Evolutionary conservation across 2,113 vertebrate species (phyloP), one percentile per base, ranked within the genome.

Genomic region (Catharus fuscescens): DNA sequence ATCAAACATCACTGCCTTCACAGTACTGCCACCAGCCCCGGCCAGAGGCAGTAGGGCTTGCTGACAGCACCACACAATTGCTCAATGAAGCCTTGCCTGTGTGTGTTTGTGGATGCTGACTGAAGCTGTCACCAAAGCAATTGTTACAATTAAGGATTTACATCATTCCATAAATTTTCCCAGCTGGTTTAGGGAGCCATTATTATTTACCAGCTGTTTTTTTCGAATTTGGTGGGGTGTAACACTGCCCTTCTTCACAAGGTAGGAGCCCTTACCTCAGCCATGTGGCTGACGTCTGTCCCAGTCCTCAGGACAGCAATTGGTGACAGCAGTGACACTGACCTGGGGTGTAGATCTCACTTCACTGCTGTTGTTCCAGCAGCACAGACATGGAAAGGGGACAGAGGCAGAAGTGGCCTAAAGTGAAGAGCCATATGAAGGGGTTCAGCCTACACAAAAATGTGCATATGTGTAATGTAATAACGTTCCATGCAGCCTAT

Each of bases 281-380:
- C 36, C 6, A 2, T 0, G 6, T 0, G 12, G n/a, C 42, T 32
- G 13, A 25, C 0, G 0, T 12, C 47, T 21, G 38, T 18, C 14
- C 36, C 32, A 3, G 52, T 0, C 38, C 61, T 44, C 61, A 40
- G 80, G 69, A 34, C 34, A 16, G 34, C 0, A n/a, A n/a, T n/a
- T 44, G 44, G 2, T 29, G 47, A 18, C 8, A 54, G 69, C 20
- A 8, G 32, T 1, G 38, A 7, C 32, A 64, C 80, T 15, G 34
- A 60, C 38, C 31, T 8, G 44, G 3, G 24, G 3, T 8, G 13
- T 15, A 23, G 12, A 32, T 17, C 66, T 47, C 32, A 10, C 28
- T 19, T 61, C 14, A 1, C 59, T 32, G 31, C 45, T 34, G 0
- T 12, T 34, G 65, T 24, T 60, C 62, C 42, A 31, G 25, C 12